phyloP scores from a whole-genome alignment of 2,113 vertebrate genomes.

The Pycnonotus jocosus region DNA sequence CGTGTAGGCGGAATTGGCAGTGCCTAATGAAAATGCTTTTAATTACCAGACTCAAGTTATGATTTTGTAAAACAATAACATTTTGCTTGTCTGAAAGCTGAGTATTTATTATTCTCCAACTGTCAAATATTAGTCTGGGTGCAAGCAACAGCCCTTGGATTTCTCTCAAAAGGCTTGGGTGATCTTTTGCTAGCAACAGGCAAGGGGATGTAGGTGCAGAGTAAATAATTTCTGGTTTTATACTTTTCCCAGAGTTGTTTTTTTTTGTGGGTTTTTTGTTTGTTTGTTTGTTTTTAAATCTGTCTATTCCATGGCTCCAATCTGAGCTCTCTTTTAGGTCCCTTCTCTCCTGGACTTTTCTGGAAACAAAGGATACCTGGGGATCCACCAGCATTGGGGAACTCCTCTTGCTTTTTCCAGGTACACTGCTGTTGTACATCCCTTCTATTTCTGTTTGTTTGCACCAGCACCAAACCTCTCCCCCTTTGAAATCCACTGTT shows the following conservation, averaged over 20 bases:
- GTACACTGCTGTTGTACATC: neutral
- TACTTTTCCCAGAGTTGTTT: neutral
- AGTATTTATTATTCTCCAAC: conserved; percentile 6
- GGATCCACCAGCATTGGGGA: neutral
- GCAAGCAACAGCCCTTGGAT: neutral
- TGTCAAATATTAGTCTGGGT: conserved; percentile 17
- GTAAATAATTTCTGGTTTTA: neutral
- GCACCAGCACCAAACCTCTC: neutral
- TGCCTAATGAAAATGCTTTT: conserved; percentile 35
- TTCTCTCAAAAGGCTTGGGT: neutral
- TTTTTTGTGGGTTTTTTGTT: neutral
- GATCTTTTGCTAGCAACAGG: neutral
- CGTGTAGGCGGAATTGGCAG: conserved; percentile 34
- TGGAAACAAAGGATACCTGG: neutral
- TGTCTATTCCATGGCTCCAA: neutral
- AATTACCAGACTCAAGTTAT: conserved; percentile 18
- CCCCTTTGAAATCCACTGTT: neutral
- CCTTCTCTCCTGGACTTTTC: neutral
- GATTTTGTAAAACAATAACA: conserved; percentile 54
- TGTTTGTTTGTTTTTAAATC: neutral
- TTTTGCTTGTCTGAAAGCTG: conserved; percentile 42
- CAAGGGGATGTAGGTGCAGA: neutral
- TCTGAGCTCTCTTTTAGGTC: neutral
- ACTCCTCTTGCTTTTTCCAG: neutral
- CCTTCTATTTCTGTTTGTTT: neutral